Conservation (phyloP, 1,140 invertebrate genomes). For the Drosophila sucinea region DNA sequence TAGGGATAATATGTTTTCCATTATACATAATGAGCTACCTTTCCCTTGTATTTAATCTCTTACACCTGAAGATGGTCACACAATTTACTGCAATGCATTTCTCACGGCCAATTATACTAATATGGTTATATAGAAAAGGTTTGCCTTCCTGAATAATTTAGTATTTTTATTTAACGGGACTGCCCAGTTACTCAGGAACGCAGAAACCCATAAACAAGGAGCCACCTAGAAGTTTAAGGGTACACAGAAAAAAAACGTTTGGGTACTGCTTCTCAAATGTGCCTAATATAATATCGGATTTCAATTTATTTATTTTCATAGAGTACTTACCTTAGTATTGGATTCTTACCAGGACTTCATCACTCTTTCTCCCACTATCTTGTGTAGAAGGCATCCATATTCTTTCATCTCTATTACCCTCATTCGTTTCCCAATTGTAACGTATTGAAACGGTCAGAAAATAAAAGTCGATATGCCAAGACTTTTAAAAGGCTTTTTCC, state of each 20-base stretch:
- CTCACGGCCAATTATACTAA: background rate
- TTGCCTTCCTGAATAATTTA: background rate
- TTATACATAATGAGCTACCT: too few species aligned
- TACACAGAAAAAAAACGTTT: background rate
- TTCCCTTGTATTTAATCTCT: background rate
- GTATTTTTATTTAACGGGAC: conserved; percentile 4
- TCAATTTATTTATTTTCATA: background rate
- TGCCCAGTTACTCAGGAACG: background rate
- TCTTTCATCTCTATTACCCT: too few species aligned
- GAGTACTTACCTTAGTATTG: background rate
- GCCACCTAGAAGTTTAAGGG: background rate
- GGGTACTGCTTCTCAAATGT: too few species aligned
- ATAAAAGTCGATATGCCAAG: too few species aligned
- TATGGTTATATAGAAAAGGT: background rate
- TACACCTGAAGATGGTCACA: background rate
- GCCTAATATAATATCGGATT: too few species aligned
- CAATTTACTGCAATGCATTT: background rate
- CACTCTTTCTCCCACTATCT: too few species aligned
- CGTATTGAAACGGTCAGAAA: too few species aligned
- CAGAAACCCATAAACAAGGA: background rate
- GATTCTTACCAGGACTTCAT: too few species aligned
- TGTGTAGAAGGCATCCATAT: too few species aligned
- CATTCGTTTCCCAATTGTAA: too few species aligned
- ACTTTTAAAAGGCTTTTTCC: too few species aligned
- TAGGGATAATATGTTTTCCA: too few species aligned